phyloP scores from a whole-genome alignment of 2,888 invertebrate species.

The Nasonovia ribisnigri region DNA sequence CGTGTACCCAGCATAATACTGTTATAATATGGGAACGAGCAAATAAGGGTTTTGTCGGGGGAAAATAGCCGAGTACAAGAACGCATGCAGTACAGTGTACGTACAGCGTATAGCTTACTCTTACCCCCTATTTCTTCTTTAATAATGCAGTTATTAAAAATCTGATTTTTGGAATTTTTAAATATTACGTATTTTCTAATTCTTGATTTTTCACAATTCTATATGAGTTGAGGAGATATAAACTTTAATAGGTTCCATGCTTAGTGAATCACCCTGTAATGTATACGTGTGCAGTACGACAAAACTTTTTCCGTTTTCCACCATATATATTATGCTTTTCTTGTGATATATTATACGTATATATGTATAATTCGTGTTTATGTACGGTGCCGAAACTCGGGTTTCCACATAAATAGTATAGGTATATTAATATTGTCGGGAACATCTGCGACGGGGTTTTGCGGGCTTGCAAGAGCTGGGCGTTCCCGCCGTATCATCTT shows the following conservation, averaged over 20 bases:
- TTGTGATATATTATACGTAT: background rate
- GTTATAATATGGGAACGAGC: background rate
- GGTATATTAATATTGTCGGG: constrained; percentile 16
- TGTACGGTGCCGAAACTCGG: background rate
- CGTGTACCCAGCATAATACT: background rate
- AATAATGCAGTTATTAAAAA: too few species aligned
- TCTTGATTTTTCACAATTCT: too few species aligned
- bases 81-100: background rate
- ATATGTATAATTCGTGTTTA: background rate
- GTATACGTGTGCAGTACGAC: background rate
- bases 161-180: too few species aligned
- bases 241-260: too few species aligned
- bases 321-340: background rate
- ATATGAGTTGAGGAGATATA: too few species aligned
- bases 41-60: background rate
- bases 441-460: background rate
- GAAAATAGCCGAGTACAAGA: background rate
- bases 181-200: too few species aligned
- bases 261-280: too few species aligned
- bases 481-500: background rate
- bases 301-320: background rate
- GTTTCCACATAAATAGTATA: constrained; percentile 29
- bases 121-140: too few species aligned
- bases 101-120: too few species aligned
- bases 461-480: constrained; percentile 2